Conservation (phyloP, 2,888 invertebrate species). For the Gnatocerus cornutus region DNA sequence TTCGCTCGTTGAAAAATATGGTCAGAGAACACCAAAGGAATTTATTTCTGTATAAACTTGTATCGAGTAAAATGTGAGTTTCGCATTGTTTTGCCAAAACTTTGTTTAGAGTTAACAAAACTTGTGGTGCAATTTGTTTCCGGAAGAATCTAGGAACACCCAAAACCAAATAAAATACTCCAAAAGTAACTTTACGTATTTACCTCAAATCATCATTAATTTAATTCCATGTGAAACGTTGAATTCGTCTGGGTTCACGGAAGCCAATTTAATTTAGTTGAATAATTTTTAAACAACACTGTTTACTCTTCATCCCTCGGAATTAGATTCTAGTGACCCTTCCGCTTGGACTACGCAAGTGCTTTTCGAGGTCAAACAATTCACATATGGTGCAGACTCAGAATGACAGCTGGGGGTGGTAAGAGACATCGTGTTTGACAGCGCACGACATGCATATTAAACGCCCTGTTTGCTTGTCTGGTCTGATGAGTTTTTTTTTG, state of each 20-base stretch:
- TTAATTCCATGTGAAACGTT: slow-evolving; percentile 15
- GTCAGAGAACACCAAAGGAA: slow-evolving; percentile 10
- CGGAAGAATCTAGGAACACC: slow-evolving; percentile 4
- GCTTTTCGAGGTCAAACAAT: slow-evolving; percentile 41
- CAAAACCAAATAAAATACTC: slow-evolving; percentile 11
- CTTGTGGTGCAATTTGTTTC: slow-evolving; percentile 12
- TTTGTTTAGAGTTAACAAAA: slow-evolving; percentile 13
- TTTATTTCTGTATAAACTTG: not conserved
- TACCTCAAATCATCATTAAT: slow-evolving; percentile 1
- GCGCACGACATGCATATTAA: slow-evolving; percentile 41
- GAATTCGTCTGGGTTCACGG: slow-evolving; percentile 10
- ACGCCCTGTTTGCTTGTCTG: slow-evolving; percentile 16
- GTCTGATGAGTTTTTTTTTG: slow-evolving; percentile 27
- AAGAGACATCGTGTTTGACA: slow-evolving; percentile 29
- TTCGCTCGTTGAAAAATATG: too few species aligned
- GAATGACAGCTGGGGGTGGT: slow-evolving; percentile 32
- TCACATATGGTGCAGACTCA: slow-evolving; percentile 39
- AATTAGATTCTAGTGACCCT: slow-evolving; percentile 41
- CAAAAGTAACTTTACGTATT: slow-evolving; percentile 11
- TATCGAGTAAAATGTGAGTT: slow-evolving; percentile 12
- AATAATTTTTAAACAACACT: slow-evolving; percentile 38
- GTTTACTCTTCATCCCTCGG: slow-evolving; percentile 33
- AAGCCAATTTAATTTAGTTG: slow-evolving; percentile 38
- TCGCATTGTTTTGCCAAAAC: slow-evolving; percentile 25
- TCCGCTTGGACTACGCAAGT: slow-evolving; percentile 21